A percentile compares a stretch with the other conserved stretches of the same genome.
Evolutionary conservation across 2,797 vertebrate species (phyloP).

Genomic region (Lacerta viridis): DNA sequence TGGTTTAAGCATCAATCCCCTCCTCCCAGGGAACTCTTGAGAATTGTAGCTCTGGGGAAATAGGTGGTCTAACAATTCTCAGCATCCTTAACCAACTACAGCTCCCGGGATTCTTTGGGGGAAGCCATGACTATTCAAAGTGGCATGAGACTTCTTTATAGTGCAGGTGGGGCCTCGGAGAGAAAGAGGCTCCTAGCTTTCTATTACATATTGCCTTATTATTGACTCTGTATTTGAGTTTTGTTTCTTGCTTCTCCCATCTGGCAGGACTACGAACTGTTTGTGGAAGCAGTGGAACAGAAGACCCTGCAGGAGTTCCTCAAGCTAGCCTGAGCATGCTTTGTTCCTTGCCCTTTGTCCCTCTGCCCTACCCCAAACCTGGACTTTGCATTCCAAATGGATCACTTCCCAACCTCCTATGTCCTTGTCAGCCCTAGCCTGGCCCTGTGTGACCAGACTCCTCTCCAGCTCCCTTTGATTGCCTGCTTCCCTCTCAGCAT

Average conservation of each 20-base stretch:
- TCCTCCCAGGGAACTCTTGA: no score
- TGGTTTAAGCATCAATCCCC: no score
- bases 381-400: constrained; percentile 59
- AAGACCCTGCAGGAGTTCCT: constrained; percentile 92
- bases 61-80: no score
- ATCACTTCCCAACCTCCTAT: constrained; percentile 29
- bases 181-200: background rate
- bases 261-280: constrained; percentile 90
- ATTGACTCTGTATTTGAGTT: background rate
- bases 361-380: constrained; percentile 51
- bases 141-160: no score
- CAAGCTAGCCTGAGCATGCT: constrained; percentile 87
- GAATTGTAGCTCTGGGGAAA: no score
- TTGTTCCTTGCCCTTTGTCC: accelerated
- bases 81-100: no score
- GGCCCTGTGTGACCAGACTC: constrained; percentile 62
- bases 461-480: constrained; percentile 61
- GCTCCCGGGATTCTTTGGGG: no score
- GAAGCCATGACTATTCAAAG: no score
- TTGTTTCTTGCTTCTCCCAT: background rate
- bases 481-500: constrained; percentile 48
- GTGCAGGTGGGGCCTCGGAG: no score
- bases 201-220: background rate
- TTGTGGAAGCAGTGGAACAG: constrained; percentile 92
- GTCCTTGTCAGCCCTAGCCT: constrained; percentile 49